A percentile compares a stretch with the other conserved stretches of the same genome.
These are phyloP conservation scores for Ochotona princeps DNA, from an alignment of 2,113 vertebrate species.

Conservation along the genomic window DNA sequence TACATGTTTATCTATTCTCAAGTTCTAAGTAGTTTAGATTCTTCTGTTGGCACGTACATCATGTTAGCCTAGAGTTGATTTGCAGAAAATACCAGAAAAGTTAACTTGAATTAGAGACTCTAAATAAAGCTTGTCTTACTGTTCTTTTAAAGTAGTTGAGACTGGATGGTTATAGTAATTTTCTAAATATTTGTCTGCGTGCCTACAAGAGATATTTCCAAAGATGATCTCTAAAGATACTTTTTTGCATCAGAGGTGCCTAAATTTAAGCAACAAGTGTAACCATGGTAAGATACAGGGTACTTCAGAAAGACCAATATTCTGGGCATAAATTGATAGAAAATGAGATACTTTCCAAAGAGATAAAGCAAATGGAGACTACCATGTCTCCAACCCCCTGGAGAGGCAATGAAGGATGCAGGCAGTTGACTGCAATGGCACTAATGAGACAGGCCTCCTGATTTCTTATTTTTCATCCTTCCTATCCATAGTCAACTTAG, in stretches of 20 bases:
- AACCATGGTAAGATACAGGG: background rate
- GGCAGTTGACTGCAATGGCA: background rate
- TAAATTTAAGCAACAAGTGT: constrained; percentile 7
- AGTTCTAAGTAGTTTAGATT: background rate
- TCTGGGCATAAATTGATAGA: background rate
- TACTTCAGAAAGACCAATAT: constrained; percentile 15
- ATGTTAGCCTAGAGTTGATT: background rate
- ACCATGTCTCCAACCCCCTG: background rate
- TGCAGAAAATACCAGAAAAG: background rate
- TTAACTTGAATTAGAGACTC: constrained; percentile 26
- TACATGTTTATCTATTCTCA: background rate
- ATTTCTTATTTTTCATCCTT: background rate
- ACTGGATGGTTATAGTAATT: background rate
- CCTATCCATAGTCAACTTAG: background rate
- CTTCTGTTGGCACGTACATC: background rate
- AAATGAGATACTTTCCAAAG: constrained; percentile 11
- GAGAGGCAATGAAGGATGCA: background rate
- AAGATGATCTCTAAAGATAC: background rate
- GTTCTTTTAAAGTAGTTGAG: constrained; percentile 10
- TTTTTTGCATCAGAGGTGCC: background rate
- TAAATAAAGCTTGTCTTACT: constrained; percentile 30
- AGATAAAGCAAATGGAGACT: background rate
- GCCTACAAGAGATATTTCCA: constrained; percentile 10
- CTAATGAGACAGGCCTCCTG: background rate
- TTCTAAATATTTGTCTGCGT: constrained; percentile 6